Percentiles rank a stretch among this genome's conserved stretches.
These are phyloP conservation scores for Momotus momota DNA, from an alignment of 2,797 vertebrate species.

Conservation along the genomic window DNA sequence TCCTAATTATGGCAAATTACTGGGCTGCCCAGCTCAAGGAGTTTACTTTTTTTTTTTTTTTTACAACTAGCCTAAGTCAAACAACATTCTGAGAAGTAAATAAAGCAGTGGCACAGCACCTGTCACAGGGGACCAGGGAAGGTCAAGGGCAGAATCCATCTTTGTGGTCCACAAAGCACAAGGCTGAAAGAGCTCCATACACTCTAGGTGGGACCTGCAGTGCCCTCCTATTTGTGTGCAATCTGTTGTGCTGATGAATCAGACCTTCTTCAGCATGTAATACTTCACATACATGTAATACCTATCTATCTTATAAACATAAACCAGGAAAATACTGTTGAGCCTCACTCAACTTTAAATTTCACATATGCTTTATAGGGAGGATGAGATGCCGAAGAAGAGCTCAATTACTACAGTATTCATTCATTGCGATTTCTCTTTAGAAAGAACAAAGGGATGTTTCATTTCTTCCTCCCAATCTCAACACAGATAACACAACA, in stretches of 20 bases:
- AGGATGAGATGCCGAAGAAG: background rate
- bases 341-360: background rate
- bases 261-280: background rate
- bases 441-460: background rate
- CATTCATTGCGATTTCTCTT: background rate
- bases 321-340: background rate
- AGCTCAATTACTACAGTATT: background rate
- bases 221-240: background rate
- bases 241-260: background rate
- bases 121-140: background rate
- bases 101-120: rapidly evolving
- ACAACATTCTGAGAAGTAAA: background rate
- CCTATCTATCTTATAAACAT: background rate
- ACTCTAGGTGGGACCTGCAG: rapidly evolving
- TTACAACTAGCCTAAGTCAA: background rate
- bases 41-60: background rate
- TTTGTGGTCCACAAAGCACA: background rate
- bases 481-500: background rate
- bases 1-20: background rate
- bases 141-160: background rate
- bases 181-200: background rate
- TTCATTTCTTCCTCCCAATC: background rate
- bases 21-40: background rate
- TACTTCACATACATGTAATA: background rate
- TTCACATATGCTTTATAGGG: background rate